Evolutionary conservation across 2,888 invertebrate genomes (phyloP), one percentile per base, ranked within the genome.

Genomic region (Xylota sylvarum): DNA sequence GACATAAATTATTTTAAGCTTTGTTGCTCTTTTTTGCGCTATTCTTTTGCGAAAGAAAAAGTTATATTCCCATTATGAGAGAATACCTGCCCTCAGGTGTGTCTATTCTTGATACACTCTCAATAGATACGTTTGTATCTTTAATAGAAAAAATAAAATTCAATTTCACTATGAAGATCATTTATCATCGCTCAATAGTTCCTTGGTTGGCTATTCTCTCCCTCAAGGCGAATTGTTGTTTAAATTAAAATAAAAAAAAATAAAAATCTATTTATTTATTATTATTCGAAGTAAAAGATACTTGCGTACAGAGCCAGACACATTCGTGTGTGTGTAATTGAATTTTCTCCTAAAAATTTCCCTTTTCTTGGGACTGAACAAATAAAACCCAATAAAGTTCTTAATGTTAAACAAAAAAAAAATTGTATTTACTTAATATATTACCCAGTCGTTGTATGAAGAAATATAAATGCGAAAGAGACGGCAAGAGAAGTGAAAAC

Each of bases 1-100:
- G 85, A 85, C 85, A 81, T 72, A 80, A 65, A 79, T 74, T 76
- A 70, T 70, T 78, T 60, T 35, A 64, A 74, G 73, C 37, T 9
- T 60, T 37, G 52, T 30, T 77, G n/a, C 1, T 40, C n/a, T 9
- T 62, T 35, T 55, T 65, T 58, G 4, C 7, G 60, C 69, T 78
- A 78, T 78, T 72, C 27, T 78, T 67, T 65, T 67, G 65, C 73
- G 48, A 70, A 60, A 30, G 56, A 56, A 83, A 72, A 67, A 67
- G 46, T 64, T 46, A 10, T 46, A 50, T 48, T 50, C 14, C 7
- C 37, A 12, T 72, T 64, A 40, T 64, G n/a, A n/a, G 48, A 9
- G 19, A 23, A 46, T 46, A 70, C 52, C 60, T 46, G 43, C 72
- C 80, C 80, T 72, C 76, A 60, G 67, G 80, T 69, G 69, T 58